Evolutionary conservation across 1,140 invertebrate genomes (phyloP).

Genomic region (Sesamia nonagrioides): DNA sequence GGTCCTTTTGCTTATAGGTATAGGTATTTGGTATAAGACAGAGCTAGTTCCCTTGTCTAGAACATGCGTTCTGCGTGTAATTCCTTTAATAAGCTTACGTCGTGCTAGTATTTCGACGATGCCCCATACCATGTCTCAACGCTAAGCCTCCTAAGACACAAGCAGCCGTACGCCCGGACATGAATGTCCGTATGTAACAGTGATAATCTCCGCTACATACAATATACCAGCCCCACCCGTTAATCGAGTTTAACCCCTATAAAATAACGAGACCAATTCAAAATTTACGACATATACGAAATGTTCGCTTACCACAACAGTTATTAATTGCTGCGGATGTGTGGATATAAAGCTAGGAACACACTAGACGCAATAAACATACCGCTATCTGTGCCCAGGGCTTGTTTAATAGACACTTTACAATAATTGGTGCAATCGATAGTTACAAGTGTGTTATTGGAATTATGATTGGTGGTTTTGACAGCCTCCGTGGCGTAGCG

Average conservation of each 20-base stretch:
- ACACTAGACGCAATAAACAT: slow-evolving; percentile 62
- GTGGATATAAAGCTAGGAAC: slow-evolving; percentile 59
- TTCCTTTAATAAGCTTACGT: neutral
- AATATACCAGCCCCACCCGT: slow-evolving; percentile 67
- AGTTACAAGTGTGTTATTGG: slow-evolving; percentile 50
- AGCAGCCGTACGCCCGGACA: slow-evolving; percentile 22
- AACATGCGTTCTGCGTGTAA: neutral
- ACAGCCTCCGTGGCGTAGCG: too few species aligned
- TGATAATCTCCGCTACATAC: slow-evolving; percentile 40
- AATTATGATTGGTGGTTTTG: too few species aligned
- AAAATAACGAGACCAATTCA: slow-evolving; percentile 62
- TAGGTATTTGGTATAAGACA: too few species aligned
- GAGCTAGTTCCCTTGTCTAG: too few species aligned
- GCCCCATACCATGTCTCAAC: slow-evolving; percentile 8
- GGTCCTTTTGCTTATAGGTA: neutral
- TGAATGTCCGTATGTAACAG: slow-evolving; percentile 12
- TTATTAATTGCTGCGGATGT: slow-evolving; percentile 66
- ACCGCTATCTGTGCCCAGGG: slow-evolving; percentile 56
- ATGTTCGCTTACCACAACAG: slow-evolving; percentile 71
- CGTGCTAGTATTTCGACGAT: neutral
- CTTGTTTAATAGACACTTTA: slow-evolving; percentile 75
- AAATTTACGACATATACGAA: slow-evolving; percentile 65
- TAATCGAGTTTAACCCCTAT: slow-evolving; percentile 74
- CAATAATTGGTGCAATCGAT: slow-evolving; percentile 72
- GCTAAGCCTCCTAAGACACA: slow-evolving; percentile 30